phyloP scores from a whole-genome alignment of 2,113 vertebrate genomes.

The Barbus barbus region DNA sequence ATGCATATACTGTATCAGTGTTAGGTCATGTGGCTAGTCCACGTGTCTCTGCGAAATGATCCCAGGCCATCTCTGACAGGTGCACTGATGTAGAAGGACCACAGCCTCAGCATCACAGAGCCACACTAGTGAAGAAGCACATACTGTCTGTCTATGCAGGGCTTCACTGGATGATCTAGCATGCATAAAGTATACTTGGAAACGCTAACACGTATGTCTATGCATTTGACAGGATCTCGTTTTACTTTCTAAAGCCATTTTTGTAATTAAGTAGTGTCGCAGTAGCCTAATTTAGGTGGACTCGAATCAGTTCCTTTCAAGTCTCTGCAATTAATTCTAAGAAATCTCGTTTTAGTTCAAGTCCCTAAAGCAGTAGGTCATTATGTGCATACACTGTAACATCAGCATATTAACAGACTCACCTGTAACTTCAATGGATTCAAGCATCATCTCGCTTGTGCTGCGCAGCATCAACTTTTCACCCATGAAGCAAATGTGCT shows the following conservation, averaged over 20 bases:
- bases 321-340: background rate
- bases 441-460: slow-evolving; percentile 61
- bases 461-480: background rate
- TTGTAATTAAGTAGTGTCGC: background rate
- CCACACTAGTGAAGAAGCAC: background rate
- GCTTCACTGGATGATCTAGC: slow-evolving; percentile 8
- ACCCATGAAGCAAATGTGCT: background rate
- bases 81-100: slow-evolving; percentile 41
- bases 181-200: background rate
- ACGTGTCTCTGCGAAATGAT: background rate
- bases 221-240: background rate
- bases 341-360: background rate
- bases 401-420: slow-evolving; percentile 33
- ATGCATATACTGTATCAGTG: background rate
- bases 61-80: slow-evolving; percentile 38
- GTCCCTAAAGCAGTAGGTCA: background rate
- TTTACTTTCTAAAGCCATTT: background rate
- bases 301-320: no score
- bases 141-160: background rate
- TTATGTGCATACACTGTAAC: background rate
- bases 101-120: no score
- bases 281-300: background rate
- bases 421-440: slow-evolving; percentile 74
- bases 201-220: background rate
- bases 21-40: background rate